A percentile compares a stretch with the other conserved stretches of the same genome.
Evolutionary conservation across 2,113 vertebrate genomes (phyloP).

Genomic region (Microtus montanus): DNA sequence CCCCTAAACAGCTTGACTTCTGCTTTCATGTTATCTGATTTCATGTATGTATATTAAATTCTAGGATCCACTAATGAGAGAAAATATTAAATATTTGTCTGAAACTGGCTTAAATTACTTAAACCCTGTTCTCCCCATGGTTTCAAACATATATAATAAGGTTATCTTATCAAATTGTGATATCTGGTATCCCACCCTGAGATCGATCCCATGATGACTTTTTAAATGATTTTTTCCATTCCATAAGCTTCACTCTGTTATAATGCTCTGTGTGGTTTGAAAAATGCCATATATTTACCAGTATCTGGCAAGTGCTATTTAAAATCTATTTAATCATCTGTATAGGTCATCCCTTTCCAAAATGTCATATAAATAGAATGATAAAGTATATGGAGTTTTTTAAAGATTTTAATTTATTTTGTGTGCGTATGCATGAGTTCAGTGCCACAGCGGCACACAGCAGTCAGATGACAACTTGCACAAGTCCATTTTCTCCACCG

Average conservation of each 20-base stretch:
- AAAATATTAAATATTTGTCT: not conserved
- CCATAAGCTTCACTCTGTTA: conserved; percentile 4
- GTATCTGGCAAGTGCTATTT: conserved; percentile 10
- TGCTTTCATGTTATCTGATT: not conserved
- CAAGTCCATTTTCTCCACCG: not conserved
- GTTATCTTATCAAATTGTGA: conserved; percentile 44
- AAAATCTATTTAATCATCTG: conserved; percentile 8
- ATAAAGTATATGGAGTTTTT: not conserved
- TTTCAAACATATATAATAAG: conserved; percentile 10
- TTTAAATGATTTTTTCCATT: conserved; percentile 43
- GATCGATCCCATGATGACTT: conserved; percentile 18
- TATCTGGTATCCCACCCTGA: not conserved
- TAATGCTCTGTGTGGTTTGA: not conserved
- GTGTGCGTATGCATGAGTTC: not conserved
- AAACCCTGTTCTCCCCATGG: not conserved
- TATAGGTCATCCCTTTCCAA: conserved; percentile 36
- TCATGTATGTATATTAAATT: not conserved
- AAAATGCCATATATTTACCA: conserved; percentile 14
- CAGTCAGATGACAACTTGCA: not conserved
- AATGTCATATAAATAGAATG: conserved; percentile 40
- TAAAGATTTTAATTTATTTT: not conserved
- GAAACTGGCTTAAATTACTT: not conserved
- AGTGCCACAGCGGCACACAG: not conserved
- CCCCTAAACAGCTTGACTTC: not conserved
- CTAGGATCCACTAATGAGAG: not conserved